Percentiles rank a stretch among this genome's conserved stretches.
These are phyloP conservation scores for Argyra leucocephala DNA, from an alignment of 2,888 invertebrate species.

Conservation along the genomic window DNA sequence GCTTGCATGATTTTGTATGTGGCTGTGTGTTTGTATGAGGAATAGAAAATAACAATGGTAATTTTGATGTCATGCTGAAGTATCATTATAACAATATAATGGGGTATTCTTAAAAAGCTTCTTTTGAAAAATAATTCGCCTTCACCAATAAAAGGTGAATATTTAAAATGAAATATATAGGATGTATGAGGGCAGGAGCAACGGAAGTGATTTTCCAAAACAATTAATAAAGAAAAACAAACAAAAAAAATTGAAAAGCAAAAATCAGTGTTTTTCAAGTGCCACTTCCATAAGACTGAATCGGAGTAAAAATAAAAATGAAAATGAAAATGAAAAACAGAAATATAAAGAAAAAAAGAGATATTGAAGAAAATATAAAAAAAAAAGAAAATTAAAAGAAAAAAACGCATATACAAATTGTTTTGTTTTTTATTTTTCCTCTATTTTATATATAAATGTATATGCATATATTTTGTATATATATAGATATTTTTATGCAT, in stretches of 20 bases:
- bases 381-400: too few species aligned
- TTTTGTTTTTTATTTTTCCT: too few species aligned
- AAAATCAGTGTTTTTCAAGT: not conserved
- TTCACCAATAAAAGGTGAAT: too few species aligned
- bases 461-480: too few species aligned
- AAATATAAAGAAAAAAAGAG: not conserved
- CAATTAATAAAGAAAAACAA: not conserved
- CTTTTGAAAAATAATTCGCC: not conserved
- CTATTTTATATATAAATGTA: too few species aligned
- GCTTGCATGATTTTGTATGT: too few species aligned
- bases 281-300: not conserved
- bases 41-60: not conserved
- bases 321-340: not conserved
- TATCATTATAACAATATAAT: not conserved
- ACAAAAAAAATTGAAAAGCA: not conserved
- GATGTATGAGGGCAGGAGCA: not conserved
- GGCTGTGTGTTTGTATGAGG: too few species aligned
- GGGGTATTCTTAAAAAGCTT: not conserved
- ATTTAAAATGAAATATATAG: too few species aligned
- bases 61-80: not conserved
- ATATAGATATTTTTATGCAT: too few species aligned
- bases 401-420: too few species aligned
- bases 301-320: not conserved
- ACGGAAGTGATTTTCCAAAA: not conserved
- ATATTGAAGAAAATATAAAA: too few species aligned